Conservation (phyloP, 2,888 invertebrate species). For the Cancer borealis region DNA sequence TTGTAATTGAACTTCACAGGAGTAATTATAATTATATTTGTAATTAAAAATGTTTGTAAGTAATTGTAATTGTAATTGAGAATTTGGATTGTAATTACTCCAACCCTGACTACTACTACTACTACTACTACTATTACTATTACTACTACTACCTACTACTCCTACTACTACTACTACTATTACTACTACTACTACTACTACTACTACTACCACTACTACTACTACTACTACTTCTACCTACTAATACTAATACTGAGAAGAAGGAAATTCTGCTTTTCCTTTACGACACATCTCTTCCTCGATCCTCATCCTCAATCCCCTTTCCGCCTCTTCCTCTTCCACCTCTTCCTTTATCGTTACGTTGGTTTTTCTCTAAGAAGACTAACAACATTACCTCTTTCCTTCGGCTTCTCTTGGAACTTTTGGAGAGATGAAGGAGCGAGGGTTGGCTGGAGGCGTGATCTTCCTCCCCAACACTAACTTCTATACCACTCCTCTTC, state of each 20-base stretch:
- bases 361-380: not conserved
- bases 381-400: slow-evolving; percentile 37
- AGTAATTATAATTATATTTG: too few relatives aligned
- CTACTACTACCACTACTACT: not conserved
- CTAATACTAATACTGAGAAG: not conserved
- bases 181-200: not conserved
- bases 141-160: not conserved
- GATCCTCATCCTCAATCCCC: not conserved
- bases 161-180: not conserved
- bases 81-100: not conserved
- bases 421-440: not conserved
- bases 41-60: too few relatives aligned
- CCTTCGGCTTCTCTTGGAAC: slow-evolving; percentile 26
- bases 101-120: not conserved
- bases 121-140: not conserved
- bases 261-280: not conserved
- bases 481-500: not conserved
- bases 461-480: not conserved
- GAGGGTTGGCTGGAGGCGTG: not conserved
- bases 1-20: too few relatives aligned
- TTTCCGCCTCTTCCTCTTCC: slow-evolving; percentile 15
- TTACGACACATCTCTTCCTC: not conserved
- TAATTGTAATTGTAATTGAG: too few relatives aligned
- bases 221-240: not conserved
- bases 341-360: slow-evolving; percentile 25